phyloP scores from a whole-genome alignment of 1,140 invertebrate genomes.

The Coelopa frigida region DNA sequence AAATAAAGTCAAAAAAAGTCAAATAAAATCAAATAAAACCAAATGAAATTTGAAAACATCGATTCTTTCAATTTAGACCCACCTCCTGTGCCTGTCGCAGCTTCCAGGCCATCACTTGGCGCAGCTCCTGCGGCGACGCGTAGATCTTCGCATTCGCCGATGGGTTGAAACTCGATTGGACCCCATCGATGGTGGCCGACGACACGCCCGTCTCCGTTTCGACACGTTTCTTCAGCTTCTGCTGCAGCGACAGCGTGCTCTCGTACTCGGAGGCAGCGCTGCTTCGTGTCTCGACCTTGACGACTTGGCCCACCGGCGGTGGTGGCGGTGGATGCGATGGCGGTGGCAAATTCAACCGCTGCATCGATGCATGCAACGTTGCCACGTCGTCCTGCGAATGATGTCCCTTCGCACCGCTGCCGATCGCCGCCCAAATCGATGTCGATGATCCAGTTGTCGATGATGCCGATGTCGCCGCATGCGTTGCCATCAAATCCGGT shows the following conservation, averaged over 20 bases:
- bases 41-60: too few species aligned
- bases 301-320: constrained; percentile 62
- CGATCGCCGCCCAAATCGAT: constrained; percentile 38
- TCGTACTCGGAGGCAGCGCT: constrained; percentile 43
- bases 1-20: too few species aligned
- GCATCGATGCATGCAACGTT: constrained; percentile 44
- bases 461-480: constrained; percentile 32
- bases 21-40: too few species aligned
- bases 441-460: constrained; percentile 38
- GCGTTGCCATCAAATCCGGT: constrained; percentile 57
- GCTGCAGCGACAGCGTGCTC: constrained; percentile 40
- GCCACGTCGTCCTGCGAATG: constrained; percentile 71
- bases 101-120: constrained; percentile 66
- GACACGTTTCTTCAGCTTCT: constrained; percentile 34
- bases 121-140: constrained; percentile 77
- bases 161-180: constrained; percentile 80
- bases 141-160: constrained; percentile 78
- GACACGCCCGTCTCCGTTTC: constrained; percentile 38
- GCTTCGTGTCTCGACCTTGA: constrained; percentile 61
- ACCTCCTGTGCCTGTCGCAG: constrained; percentile 26
- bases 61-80: too few species aligned
- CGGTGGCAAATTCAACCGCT: constrained; percentile 48
- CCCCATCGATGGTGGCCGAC: constrained; percentile 38
- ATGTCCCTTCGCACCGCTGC: constrained; percentile 54
- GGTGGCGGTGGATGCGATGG: constrained; percentile 65